phyloP scores from a whole-genome alignment of 2,113 vertebrate genomes.

The Stictonetta naevosa region DNA sequence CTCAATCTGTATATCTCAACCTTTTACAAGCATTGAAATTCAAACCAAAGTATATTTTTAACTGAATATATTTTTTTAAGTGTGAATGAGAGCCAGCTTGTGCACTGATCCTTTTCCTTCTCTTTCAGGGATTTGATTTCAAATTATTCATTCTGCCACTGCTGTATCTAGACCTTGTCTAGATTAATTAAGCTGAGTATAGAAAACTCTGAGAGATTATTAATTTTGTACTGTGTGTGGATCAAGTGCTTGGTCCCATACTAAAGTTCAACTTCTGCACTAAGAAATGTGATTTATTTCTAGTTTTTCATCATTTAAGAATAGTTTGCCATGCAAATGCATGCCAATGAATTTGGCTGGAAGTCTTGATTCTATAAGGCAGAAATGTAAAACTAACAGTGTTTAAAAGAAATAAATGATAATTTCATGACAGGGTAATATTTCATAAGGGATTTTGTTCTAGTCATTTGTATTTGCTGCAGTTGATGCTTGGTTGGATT shows the following conservation, averaged over 20 bases:
- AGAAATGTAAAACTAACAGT: background rate
- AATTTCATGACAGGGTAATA: background rate
- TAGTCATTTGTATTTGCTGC: background rate
- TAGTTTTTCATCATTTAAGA: constrained; percentile 12
- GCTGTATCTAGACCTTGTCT: background rate
- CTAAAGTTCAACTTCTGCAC: background rate
- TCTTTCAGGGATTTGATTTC: background rate
- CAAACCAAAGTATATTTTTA: background rate
- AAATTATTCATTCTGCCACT: constrained; percentile 24
- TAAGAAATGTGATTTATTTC: constrained; percentile 10
- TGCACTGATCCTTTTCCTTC: background rate
- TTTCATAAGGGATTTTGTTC: background rate
- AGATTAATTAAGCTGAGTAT: constrained; percentile 14
- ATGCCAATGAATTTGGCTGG: background rate
- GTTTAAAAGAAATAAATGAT: background rate
- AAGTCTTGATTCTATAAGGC: background rate
- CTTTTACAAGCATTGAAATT: constrained; percentile 28
- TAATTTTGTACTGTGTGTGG: background rate
- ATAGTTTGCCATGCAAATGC: background rate
- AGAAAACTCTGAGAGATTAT: constrained; percentile 11
- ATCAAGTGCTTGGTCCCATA: background rate
- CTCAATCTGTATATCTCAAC: constrained; percentile 27
- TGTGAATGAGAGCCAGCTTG: background rate
- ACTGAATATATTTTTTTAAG: constrained; percentile 8
- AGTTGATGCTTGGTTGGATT: background rate